Evolutionary conservation across 92 coral and sea anemone genomes (phyloP), one percentile per base, ranked within the genome.

Genomic region (Pocillopora meandrina): DNA sequence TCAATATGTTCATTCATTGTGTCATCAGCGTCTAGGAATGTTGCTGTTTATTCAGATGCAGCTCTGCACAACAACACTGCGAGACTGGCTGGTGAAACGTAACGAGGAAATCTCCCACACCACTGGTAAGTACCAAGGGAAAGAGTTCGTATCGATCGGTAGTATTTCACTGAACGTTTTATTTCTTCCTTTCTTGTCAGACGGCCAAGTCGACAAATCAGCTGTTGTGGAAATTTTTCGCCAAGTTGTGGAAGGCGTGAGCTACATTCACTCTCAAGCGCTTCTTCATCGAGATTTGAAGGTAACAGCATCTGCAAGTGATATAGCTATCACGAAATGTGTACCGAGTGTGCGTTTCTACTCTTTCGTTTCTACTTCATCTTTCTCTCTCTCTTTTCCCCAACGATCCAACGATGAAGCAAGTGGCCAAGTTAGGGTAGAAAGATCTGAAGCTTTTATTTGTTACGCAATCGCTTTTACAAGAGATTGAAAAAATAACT

Each of bases 11-110:
- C 42, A 3, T 70, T 66, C 10, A 31, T 63, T 10, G 77, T 65
- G 60, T 65, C 76, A 84, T 10, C 77, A 95, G 98, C 91, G 96
- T 31, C 79, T 94, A 21, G 99, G 99, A 10, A 96, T 96, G 85
- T 92, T 96, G 80, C 85, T 96, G 80, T 96, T 92, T 35, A 96
- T 96, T 57, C 99, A 96, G 71, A 96, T 96, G 99, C 98, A 96
- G 71, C 86, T 96, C 61, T 96, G 99, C 60, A 90, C 92, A 23
- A 92, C 95, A n/a, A 96, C 99, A 5, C 82, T 96, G 3, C 81
- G 95, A 69, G 94, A 95, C 87, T 96, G 99, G 99, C 93, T 96
- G 16, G 75, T 81, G 73, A 88, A 87, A 34, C 87, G 98, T 15
- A 96, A 96, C 64, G 77, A 64, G 1, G 84, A 85, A 12, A 82